Evolutionary conservation across 2,113 vertebrate genomes (phyloP).

Genomic region (Aleadryas rufinucha): DNA sequence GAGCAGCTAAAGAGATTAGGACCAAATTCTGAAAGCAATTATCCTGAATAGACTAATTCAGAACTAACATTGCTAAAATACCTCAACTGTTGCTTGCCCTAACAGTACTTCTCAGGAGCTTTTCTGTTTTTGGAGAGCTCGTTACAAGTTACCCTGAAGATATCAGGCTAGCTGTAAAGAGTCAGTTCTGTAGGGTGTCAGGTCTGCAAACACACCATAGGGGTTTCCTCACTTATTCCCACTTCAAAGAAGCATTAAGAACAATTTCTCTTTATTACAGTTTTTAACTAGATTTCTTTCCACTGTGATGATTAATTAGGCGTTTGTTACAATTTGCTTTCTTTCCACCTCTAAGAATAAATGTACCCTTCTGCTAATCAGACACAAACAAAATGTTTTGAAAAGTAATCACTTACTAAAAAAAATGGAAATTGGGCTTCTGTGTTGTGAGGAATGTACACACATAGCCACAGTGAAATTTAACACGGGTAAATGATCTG

Average conservation of each 20-base stretch:
- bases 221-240: slow-evolving; percentile 69
- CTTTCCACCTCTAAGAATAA: slow-evolving; percentile 67
- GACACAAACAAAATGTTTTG: slow-evolving; percentile 80
- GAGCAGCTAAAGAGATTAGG: not conserved
- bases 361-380: slow-evolving; percentile 60
- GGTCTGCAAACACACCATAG: slow-evolving; percentile 61
- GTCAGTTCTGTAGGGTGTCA: slow-evolving; percentile 57
- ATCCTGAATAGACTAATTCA: not conserved
- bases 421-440: slow-evolving; percentile 79
- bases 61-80: slow-evolving; percentile 23
- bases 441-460: slow-evolving; percentile 79
- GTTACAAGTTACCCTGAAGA: slow-evolving; percentile 2
- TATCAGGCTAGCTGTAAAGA: slow-evolving; percentile 7
- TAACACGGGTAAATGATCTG: slow-evolving; percentile 86
- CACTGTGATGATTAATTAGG: slow-evolving; percentile 71
- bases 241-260: slow-evolving; percentile 74
- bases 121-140: not conserved
- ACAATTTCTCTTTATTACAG: slow-evolving; percentile 70
- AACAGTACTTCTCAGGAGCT: not conserved
- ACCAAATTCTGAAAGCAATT: slow-evolving; percentile 15
- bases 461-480: slow-evolving; percentile 76
- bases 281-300: slow-evolving; percentile 64
- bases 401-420: slow-evolving; percentile 80
- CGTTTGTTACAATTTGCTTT: slow-evolving; percentile 38
- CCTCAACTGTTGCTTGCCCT: not conserved